Base-by-base conservation (phyloP, 2,797 vertebrate species). In the Ctenochaetus hawaiiensis region DNA sequence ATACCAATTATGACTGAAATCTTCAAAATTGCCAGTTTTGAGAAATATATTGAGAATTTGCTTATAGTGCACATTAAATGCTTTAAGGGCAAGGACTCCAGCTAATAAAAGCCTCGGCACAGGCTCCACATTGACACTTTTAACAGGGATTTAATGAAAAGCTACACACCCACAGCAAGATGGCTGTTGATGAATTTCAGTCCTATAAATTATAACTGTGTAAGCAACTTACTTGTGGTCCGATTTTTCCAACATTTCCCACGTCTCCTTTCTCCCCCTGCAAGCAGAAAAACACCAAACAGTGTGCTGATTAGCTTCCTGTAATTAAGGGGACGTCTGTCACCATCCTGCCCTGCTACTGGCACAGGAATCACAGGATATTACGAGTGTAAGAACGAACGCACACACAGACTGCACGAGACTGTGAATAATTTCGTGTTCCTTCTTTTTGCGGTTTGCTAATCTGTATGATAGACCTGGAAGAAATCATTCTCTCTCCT, bases 211-310 rank as follows among this genome's bases (percentile, higher is more conserved):
- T 65, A 62, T 20, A 66, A 37, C 66, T 60, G 61, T 34, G 30
- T 52, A 63, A 77, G 22, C 76, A 52, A 93, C 97, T 97, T 95
- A 99, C 98, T 91, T 92, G 94, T 92, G 96, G 95, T 75, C 98
- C 98, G 34, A 66, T 87, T 95, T 98, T 98, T 85, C 98, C 98
- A 85, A 95, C 70, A 66, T 93, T 96, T 93, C 98, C 98, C 85
- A 92, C 84, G 81, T 98, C 96, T 65, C 98, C 98, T 67, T 93
- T 92, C 93, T 99, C 98, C 87, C 98, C 98, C 98, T 99, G 92
- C 82, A 91, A 92, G 87, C 68, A 92, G 56, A 87, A 91, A 34
- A 75, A 91, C 72, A 92, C 75, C 53, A 81, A 80, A 81, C 67
- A 81, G 66, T 14, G 44, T 58, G 57, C 37, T 52, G 68, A 67